phyloP scores from a whole-genome alignment of 1,140 invertebrate genomes.

The Anadara kagoshimensis region DNA sequence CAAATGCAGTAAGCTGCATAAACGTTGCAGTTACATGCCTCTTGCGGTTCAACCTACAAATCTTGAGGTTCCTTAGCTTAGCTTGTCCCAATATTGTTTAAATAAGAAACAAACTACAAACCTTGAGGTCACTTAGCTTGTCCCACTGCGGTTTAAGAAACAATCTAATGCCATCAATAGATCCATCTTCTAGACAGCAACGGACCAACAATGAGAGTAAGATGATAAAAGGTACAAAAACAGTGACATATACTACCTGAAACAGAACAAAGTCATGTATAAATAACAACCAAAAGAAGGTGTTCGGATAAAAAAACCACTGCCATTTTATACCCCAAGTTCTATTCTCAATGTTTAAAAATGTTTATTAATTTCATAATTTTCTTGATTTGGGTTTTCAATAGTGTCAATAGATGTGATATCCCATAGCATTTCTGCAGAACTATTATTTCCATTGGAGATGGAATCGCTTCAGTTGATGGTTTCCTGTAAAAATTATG shows the following conservation, averaged over 20 bases:
- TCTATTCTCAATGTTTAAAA: no score
- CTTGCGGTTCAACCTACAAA: slow-evolving; percentile 89
- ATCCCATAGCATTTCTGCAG: no score
- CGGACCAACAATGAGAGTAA: slow-evolving; percentile 84
- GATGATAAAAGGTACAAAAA: slow-evolving; percentile 86
- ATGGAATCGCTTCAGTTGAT: no score
- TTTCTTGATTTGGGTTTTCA: no score
- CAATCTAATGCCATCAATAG: slow-evolving; percentile 84
- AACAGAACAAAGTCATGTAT: slow-evolving; percentile 11
- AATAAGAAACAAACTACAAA: slow-evolving; percentile 29
- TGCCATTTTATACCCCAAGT: no score
- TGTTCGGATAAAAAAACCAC: no score
- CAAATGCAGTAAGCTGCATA: neutral
- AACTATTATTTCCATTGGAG: no score
- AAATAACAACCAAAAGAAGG: no score
- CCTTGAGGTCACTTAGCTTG: slow-evolving; percentile 78
- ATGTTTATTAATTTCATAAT: no score
- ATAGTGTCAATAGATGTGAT: no score
- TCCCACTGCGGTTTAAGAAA: slow-evolving; percentile 89
- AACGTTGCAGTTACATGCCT: slow-evolving; percentile 79
- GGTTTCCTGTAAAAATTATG: no score
- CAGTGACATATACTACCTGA: slow-evolving; percentile 67
- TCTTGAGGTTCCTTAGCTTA: neutral
- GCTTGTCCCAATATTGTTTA: neutral
- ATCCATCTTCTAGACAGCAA: slow-evolving; percentile 85